These are phyloP conservation scores for Molorchus minor DNA, from an alignment of 2,888 invertebrate genomes.

Conservation along the genomic window DNA sequence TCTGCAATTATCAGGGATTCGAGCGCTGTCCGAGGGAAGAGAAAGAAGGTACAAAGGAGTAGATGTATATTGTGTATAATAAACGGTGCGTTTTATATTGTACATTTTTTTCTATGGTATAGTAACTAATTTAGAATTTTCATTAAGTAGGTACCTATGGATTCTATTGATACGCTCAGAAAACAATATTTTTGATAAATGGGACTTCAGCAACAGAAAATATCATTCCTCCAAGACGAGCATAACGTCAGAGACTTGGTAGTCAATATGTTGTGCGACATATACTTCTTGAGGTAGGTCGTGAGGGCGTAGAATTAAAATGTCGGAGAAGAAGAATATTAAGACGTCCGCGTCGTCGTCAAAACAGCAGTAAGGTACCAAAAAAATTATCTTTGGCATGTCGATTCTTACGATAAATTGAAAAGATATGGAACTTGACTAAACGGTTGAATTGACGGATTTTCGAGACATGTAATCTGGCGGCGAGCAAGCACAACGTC, in stretches of 20 bases:
- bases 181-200: too few species aligned
- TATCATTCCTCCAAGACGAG: too few species aligned
- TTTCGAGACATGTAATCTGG: slow-evolving; percentile 4
- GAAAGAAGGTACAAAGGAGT: too few species aligned
- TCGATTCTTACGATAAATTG: slow-evolving; percentile 5
- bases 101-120: too few species aligned
- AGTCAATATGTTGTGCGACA: slow-evolving; percentile 6
- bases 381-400: slow-evolving; percentile 11
- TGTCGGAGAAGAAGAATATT: slow-evolving; percentile 2
- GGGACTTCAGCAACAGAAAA: too few species aligned
- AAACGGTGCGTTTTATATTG: too few species aligned
- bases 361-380: background rate
- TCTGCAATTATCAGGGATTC: too few species aligned
- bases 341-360: slow-evolving; percentile 1
- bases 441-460: slow-evolving; percentile 1
- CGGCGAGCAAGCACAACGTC: background rate
- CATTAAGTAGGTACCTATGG: too few species aligned
- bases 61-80: too few species aligned
- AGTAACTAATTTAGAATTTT: too few species aligned
- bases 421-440: background rate
- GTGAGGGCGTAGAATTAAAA: background rate
- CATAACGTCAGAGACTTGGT: slow-evolving; percentile 1
- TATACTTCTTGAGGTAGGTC: slow-evolving; percentile 4
- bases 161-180: too few species aligned
- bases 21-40: too few species aligned